These are phyloP conservation scores for Heliconius eleuchia DNA, from an alignment of 1,140 invertebrate genomes.

Conservation along the genomic window DNA sequence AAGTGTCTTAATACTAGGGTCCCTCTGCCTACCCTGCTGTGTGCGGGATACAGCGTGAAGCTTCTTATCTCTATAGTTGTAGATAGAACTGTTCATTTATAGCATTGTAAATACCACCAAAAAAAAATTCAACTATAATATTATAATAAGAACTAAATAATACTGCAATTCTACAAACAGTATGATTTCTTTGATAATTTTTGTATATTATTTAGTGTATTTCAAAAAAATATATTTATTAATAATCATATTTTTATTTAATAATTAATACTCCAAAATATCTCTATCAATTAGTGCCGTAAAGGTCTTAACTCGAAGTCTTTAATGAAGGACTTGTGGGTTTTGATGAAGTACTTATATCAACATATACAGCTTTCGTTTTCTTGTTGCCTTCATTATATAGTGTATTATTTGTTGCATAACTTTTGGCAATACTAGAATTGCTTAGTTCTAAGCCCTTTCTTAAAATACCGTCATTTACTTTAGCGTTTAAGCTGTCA, in stretches of 20 bases:
- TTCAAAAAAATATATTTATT: no score
- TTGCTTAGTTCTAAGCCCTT: not conserved
- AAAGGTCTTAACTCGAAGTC: not conserved
- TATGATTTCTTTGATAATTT: no score
- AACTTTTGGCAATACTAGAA: not conserved
- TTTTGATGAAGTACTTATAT: not conserved
- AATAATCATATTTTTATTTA: not conserved
- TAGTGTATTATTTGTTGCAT: not conserved
- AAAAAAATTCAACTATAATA: no score
- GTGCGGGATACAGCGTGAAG: no score
- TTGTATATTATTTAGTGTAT: no score
- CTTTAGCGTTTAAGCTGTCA: not conserved
- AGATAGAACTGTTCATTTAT: no score
- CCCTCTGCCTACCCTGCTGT: no score
- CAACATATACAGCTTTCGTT: not conserved
- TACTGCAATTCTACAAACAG: no score
- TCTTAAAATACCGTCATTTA: not conserved
- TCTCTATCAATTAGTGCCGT: not conserved
- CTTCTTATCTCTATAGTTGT: no score
- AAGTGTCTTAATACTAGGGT: no score
- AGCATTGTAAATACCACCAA: no score
- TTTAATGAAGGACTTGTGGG: not conserved
- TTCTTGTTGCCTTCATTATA: not conserved
- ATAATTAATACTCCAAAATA: not conserved
- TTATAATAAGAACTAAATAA: no score